A percentile compares a stretch with the other conserved stretches of the same genome.
phyloP scores from a whole-genome alignment of 2,888 invertebrate species.

The Parochlus steinenii region DNA sequence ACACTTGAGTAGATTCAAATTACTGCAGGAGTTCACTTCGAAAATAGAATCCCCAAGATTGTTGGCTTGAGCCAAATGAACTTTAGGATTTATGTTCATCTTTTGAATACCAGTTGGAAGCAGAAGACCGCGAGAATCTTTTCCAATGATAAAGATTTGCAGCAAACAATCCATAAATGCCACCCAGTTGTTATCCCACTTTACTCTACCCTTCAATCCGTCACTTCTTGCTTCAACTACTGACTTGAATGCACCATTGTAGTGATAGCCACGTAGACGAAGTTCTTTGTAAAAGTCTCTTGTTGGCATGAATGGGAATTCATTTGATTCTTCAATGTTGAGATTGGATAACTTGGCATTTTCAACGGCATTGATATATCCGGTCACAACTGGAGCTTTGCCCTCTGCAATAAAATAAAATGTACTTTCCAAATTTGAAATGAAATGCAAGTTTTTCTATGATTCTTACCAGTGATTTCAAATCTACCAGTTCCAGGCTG shows the following conservation, averaged over 20 bases:
- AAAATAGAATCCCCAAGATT: constrained; percentile 22
- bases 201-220: constrained; percentile 24
- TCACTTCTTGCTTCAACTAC: constrained; percentile 24
- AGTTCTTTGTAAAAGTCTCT: constrained; percentile 56
- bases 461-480: constrained; percentile 29
- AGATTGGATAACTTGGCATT: constrained; percentile 22
- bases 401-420: constrained; percentile 40
- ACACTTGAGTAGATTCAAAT: constrained; percentile 32
- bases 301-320: constrained; percentile 30
- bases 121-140: constrained; percentile 49
- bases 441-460: constrained; percentile 4
- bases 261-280: constrained; percentile 51
- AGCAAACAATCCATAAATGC: constrained; percentile 80
- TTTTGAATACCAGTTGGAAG: constrained; percentile 61
- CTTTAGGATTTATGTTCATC: constrained; percentile 46
- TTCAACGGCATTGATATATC: constrained; percentile 42
- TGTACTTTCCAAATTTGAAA: constrained; percentile 8
- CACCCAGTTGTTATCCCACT: constrained; percentile 75
- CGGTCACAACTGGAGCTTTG: constrained; percentile 51
- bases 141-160: constrained; percentile 58
- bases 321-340: constrained; percentile 26
- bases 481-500: constrained; percentile 43
- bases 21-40: constrained; percentile 23
- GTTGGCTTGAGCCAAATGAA: constrained; percentile 37
- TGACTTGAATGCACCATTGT: constrained; percentile 26